These are phyloP conservation scores for Gallinago paraguaiae DNA, from an alignment of 2,113 vertebrate species.

Conservation along the genomic window DNA sequence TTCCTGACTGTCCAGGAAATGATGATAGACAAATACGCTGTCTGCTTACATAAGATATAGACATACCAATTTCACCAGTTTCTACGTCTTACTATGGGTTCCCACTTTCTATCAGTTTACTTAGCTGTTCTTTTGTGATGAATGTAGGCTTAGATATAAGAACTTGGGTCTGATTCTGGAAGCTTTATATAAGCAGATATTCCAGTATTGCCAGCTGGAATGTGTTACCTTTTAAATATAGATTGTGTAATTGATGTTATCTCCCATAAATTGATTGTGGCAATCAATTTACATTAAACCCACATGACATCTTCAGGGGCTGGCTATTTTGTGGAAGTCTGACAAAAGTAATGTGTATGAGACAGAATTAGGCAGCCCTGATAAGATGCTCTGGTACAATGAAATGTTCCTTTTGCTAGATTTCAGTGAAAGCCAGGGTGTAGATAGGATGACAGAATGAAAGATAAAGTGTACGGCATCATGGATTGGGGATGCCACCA, in stretches of 20 bases:
- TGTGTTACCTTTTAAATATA: not conserved
- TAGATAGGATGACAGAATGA: not conserved
- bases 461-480: not conserved
- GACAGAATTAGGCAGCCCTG: fast-evolving
- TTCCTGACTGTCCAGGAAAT: not conserved
- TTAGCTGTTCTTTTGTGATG: not conserved
- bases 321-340: not conserved
- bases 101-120: not conserved
- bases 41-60: not conserved
- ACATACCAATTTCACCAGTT: not conserved
- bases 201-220: not conserved
- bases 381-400: not conserved
- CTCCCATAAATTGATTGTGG: not conserved
- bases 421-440: not conserved
- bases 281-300: not conserved
- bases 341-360: not conserved
- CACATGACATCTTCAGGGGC: not conserved
- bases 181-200: not conserved
- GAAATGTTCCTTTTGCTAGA: not conserved
- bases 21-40: not conserved
- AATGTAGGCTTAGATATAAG: not conserved
- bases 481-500: not conserved
- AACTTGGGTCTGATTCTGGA: not conserved
- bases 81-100: not conserved
- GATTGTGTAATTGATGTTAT: not conserved